Base-by-base conservation (phyloP, 2,113 vertebrate species). In the Cacatua alba region DNA sequence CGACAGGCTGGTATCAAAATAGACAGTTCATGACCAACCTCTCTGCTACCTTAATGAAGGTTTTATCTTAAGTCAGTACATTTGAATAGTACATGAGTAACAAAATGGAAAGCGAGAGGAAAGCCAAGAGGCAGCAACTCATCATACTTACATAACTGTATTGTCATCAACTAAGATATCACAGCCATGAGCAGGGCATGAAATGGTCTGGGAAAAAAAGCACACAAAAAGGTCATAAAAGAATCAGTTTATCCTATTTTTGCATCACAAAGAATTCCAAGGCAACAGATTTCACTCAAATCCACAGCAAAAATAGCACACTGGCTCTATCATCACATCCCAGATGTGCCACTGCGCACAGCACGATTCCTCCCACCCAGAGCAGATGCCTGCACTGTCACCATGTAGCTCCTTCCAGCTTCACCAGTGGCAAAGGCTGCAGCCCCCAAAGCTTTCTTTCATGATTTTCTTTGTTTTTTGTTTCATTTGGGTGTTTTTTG, bases 111-210 rank as follows among this genome's bases (percentile, higher is more conserved):
- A 37, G 23, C 89, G 26, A 94, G 29, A 69, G 59, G 44, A 93
- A 48, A 92, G 79, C 51, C 51, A 92, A 92, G 70, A 95, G 88
- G 92, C 46, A 95, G 51, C 87, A 48, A 88, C 63, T 62, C 41
- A 82, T 86, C 49, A 65, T 97, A 99, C 99, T 99, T 98, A 99
- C 99, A 99, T 99, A 98, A 99, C 99, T 98, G 99, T 99, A 98
- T 99, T 99, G 98, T 99, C 99, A 98, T 99, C 99, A 78, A 99
- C 99, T 98, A 99, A 98, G 98, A 99, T 99, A 98, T 99, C 99
- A 98, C 99, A 99, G 98, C 99, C 99, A 97, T 99, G 99, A 98
- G 99, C 99, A 98, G 99, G 99, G 97, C 99, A 99, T 75, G 99
- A 99, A 98, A 99, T 99, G 91, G 99, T 99, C 99, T 99, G 97